Conservation (phyloP, 2,888 invertebrate species). For the Tromatobia lineatoria region DNA sequence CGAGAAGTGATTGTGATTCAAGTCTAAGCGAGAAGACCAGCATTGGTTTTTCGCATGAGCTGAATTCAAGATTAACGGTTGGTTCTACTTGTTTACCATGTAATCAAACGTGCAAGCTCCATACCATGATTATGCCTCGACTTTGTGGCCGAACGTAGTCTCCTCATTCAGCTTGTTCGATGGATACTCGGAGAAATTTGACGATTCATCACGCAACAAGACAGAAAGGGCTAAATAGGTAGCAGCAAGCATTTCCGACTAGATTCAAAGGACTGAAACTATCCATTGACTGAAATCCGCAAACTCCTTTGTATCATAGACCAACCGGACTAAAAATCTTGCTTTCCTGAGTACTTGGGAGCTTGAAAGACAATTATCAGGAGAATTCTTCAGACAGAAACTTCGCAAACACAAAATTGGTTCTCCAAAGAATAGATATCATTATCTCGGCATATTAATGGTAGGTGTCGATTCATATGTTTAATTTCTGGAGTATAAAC, state of each 20-base stretch:
- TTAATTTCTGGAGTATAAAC: background rate
- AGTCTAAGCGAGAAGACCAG: background rate
- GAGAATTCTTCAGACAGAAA: background rate
- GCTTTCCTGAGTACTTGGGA: too few species aligned
- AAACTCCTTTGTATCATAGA: too few species aligned
- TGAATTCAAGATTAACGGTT: background rate
- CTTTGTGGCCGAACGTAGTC: background rate
- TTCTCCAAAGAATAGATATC: background rate
- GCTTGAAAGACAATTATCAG: too few species aligned
- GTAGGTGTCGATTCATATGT: background rate
- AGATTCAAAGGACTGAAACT: too few species aligned
- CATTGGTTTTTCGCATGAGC: background rate
- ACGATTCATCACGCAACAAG: background rate
- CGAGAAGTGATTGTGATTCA: conserved; percentile 19
- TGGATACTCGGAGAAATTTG: background rate
- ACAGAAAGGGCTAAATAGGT: too few species aligned
- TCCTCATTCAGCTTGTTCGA: background rate
- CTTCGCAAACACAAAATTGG: background rate
- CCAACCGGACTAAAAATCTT: too few species aligned
- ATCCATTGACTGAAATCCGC: too few species aligned
- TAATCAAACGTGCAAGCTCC: background rate
- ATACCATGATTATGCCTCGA: background rate
- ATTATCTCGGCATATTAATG: background rate
- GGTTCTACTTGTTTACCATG: background rate
- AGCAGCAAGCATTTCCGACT: too few species aligned